Evolutionary conservation across 2,113 vertebrate species (phyloP), one percentile per base, ranked within the genome.

Genomic region (Vicugna pacos): DNA sequence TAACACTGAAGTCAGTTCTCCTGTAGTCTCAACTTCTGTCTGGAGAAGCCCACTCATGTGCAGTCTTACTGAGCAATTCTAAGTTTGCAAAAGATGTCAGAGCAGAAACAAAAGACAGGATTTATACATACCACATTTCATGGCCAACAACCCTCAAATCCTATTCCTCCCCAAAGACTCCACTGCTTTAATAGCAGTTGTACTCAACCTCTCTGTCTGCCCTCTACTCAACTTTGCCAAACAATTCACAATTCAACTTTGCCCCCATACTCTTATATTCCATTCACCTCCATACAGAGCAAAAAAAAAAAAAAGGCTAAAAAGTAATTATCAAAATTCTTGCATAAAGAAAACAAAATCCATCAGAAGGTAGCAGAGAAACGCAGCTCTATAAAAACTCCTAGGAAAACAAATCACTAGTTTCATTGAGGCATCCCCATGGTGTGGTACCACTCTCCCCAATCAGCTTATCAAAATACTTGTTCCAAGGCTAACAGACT

Each of bases 321-420:
- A 10, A 17, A 65, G 35, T 30, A 50, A 67, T 46, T 32, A 30
- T 38, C 76, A 28, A 2, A 79, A 50, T 84, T 75, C 16, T 26
- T 87, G n/a, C 52, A 84, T 20, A 79, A 75, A 84, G 17, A n/a
- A 0, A 96, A 58, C 13, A 85, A 48, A 96, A 89, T 35, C 17
- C 52, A 93, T 48, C 96, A 97, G 42, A 97, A 79, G 20, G 16
- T 83, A 42, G 6, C 6, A 81, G 35, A 91, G 30, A 50, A 90
- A 85, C 6, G 10, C 28, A 42, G 19, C 26, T 70, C 1, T 72
- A 11, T 80, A 52, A 86, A 88, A 26, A 70, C 19, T 82, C 5
- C 14, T 65, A 82, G 38, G 54, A 72, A 92, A 76, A 69, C 4
- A 81, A 22, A 83, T 28, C 16, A 11, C 28, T 13, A 28, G 30